phyloP scores from a whole-genome alignment of 2,888 invertebrate species.

The Eupithecia pulchellata region DNA sequence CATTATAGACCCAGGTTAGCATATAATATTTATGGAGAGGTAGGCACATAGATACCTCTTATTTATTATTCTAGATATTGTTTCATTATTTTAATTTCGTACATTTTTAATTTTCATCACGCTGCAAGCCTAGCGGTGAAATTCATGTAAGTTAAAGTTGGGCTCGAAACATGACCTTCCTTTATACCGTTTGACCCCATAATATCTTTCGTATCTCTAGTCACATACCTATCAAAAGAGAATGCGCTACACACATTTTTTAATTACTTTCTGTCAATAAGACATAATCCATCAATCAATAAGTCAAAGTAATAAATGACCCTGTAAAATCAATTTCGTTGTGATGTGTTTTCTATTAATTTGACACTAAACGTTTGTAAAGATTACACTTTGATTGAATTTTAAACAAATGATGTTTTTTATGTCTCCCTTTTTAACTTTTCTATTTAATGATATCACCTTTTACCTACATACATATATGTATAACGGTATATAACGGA shows the following conservation, averaged over 20 bases:
- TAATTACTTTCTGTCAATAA: slow-evolving; percentile 81
- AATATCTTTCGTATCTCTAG: slow-evolving; percentile 40
- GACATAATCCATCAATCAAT: slow-evolving; percentile 78
- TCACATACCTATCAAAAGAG: slow-evolving; percentile 48
- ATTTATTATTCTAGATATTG: not conserved
- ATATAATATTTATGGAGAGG: no score
- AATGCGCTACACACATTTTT: slow-evolving; percentile 66
- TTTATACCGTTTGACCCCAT: not conserved
- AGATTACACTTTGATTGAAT: slow-evolving; percentile 48
- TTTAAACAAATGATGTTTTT: slow-evolving; percentile 42
- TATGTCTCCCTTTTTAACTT: slow-evolving; percentile 27
- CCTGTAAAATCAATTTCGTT: slow-evolving; percentile 75
- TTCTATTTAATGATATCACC: not conserved
- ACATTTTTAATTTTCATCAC: not conserved
- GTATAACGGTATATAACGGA: no score
- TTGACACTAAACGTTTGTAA: slow-evolving; percentile 78
- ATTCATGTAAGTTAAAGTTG: no score
- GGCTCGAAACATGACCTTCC: not conserved
- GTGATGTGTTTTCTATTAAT: slow-evolving; percentile 77
- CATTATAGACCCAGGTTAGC: no score
- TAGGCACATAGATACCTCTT: not conserved
- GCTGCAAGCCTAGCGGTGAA: not conserved
- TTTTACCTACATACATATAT: not conserved
- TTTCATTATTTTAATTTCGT: not conserved
- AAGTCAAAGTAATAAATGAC: slow-evolving; percentile 77